Percentiles rank a stretch among this genome's conserved stretches.
Evolutionary conservation across 2,888 invertebrate genomes (phyloP).

Genomic region (Dryococelus australis): DNA sequence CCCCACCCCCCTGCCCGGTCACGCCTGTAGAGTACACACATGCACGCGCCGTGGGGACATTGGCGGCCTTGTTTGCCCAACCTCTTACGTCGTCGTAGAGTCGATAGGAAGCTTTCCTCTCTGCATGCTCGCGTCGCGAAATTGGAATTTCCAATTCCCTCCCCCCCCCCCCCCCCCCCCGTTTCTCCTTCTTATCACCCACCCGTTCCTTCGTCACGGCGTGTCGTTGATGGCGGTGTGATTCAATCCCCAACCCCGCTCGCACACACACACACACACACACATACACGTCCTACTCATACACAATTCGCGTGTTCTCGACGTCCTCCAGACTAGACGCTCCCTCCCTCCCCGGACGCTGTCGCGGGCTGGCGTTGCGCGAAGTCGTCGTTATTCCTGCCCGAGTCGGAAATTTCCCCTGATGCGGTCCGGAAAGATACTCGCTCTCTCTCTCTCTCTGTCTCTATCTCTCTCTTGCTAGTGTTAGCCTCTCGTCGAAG

Average conservation of each 20-base stretch:
- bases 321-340: background rate
- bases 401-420: no score
- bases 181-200: background rate
- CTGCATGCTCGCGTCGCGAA: background rate
- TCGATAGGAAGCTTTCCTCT: background rate
- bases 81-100: background rate
- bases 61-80: background rate
- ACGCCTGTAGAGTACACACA: no score
- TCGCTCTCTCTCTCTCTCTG: no score
- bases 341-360: no score
- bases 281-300: background rate
- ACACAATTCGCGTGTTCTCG: background rate
- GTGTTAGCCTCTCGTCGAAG: no score
- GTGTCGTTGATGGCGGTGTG: slow-evolving; percentile 9
- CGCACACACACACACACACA: background rate
- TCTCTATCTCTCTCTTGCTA: no score
- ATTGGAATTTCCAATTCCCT: background rate
- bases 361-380: no score
- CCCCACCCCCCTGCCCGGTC: no score
- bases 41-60: background rate
- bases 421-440: no score
- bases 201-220: background rate
- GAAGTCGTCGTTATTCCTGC: no score
- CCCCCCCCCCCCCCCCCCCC: background rate
- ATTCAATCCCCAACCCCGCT: background rate